Evolutionary conservation across 2,113 vertebrate species (phyloP), one percentile per base, ranked within the genome.

Genomic region (Platysternon megacephalum): DNA sequence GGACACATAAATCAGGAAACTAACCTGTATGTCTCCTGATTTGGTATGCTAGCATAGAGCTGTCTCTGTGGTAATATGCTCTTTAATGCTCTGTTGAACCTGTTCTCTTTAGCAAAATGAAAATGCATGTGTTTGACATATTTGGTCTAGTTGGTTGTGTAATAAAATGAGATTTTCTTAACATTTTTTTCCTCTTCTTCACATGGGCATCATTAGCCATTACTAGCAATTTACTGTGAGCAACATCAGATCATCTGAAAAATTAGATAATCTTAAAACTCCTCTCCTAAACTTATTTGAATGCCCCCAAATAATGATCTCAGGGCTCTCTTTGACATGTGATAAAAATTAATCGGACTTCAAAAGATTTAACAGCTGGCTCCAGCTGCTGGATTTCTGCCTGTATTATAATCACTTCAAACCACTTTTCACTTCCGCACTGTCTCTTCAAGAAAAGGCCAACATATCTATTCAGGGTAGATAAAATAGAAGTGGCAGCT

Each of bases 21-120:
- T 85, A 97, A 96, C 95, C 86, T 96, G 97, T 72, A 79, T 92
- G 82, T 91, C 91, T 96, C 89, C 94, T 97, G 96, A 85, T 97
- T 97, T 94, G 92, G 93, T 97, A 96, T 97, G 93, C 97, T 93
- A 90, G 86, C 90, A 95, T 90, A 91, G 95, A 93, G 91, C 91
- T 98, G 97, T 97, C 97, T 97, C 98, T 65, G 91, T 93, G 91
- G 96, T 96, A 97, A 98, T 96, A 87, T 93, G 88, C 97, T 98
- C 97, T 98, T 98, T 97, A 97, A 98, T 97, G 97, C 97, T 98
- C 96, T 93, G 8, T 94, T 97, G 97, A 97, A 92, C 91, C 68
- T 93, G 88, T 88, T 98, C 96, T 95, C 79, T 95, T 96, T 87
- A 80, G 91, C 87, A 81, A 95, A 98, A 98, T 98, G 97, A 98